Percentiles rank a stretch among this genome's conserved stretches.
phyloP scores from a whole-genome alignment of 2,113 vertebrate species.

The Lagopus leucura region DNA sequence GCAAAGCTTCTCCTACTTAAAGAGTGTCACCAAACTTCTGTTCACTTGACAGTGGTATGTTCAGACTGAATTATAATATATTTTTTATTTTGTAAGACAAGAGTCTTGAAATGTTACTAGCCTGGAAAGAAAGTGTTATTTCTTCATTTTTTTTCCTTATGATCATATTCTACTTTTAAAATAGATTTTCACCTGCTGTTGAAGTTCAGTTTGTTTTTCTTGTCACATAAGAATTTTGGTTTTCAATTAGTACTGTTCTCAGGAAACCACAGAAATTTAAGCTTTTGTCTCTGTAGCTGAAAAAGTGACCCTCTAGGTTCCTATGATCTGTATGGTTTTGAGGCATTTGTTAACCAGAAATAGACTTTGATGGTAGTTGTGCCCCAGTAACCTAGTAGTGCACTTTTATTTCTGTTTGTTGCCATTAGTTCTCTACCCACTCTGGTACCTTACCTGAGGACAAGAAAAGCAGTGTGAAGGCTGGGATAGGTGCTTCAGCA shows the following conservation, averaged over 20 bases:
- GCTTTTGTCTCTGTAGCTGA: neutral
- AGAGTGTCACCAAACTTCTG: neutral
- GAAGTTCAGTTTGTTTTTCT: neutral
- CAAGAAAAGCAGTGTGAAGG: neutral
- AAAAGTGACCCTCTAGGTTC: neutral
- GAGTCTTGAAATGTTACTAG: neutral
- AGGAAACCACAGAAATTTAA: neutral
- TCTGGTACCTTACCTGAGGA: neutral
- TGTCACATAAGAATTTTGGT: neutral
- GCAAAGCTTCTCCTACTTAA: slow-evolving; percentile 27
- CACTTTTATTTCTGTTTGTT: neutral
- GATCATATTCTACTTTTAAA: neutral
- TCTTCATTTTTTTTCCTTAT: neutral
- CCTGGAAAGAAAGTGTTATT: neutral
- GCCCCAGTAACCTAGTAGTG: neutral
- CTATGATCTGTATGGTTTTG: neutral
- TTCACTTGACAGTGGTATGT: neutral
- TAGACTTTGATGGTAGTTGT: neutral
- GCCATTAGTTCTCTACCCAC: neutral
- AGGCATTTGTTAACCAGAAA: neutral
- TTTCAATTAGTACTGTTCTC: neutral
- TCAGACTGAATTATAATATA: neutral
- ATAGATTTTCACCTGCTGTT: neutral
- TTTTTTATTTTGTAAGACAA: neutral
- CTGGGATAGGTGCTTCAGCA: neutral